These are phyloP conservation scores for Rhinopomastus cyanomelas DNA, from an alignment of 2,113 vertebrate species.

Conservation along the genomic window DNA sequence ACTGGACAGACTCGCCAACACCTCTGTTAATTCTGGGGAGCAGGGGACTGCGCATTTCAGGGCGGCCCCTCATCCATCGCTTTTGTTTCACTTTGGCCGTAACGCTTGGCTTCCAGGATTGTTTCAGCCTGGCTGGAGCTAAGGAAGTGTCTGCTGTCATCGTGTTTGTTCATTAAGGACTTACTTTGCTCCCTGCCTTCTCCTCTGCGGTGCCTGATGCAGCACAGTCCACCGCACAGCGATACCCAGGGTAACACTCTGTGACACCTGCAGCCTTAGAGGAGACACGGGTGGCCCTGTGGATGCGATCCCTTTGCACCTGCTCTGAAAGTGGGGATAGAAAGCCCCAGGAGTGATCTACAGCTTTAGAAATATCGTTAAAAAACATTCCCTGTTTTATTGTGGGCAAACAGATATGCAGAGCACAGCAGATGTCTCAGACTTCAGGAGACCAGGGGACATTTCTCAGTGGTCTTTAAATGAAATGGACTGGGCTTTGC, in stretches of 20 bases:
- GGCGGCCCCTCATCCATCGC: not conserved
- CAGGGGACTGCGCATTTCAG: not conserved
- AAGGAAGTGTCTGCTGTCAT: slow-evolving; percentile 21
- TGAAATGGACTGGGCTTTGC: slow-evolving; percentile 55
- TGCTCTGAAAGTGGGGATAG: not conserved
- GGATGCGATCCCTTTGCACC: not conserved
- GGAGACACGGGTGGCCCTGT: not conserved
- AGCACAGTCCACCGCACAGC: slow-evolving; percentile 5
- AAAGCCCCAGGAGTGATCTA: not conserved
- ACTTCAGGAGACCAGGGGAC: slow-evolving; percentile 10
- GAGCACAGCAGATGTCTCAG: slow-evolving; percentile 29
- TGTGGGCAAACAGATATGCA: slow-evolving; percentile 27
- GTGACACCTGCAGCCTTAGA: slow-evolving; percentile 61
- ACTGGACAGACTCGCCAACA: not conserved
- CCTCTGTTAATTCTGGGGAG: not conserved
- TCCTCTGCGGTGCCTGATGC: not conserved
- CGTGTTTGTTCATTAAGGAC: slow-evolving; percentile 5
- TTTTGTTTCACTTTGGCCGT: not conserved
- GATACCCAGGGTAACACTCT: slow-evolving; percentile 15
- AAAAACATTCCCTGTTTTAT: not conserved
- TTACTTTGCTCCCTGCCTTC: slow-evolving; percentile 31
- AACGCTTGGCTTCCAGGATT: not conserved
- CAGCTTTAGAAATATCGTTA: not conserved
- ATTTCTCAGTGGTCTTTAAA: not conserved
- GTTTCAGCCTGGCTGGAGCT: slow-evolving; percentile 42